Percentiles rank a stretch among this genome's conserved stretches.
phyloP scores from a whole-genome alignment of 2,888 invertebrate species.

The Monoplex corrugatus region DNA sequence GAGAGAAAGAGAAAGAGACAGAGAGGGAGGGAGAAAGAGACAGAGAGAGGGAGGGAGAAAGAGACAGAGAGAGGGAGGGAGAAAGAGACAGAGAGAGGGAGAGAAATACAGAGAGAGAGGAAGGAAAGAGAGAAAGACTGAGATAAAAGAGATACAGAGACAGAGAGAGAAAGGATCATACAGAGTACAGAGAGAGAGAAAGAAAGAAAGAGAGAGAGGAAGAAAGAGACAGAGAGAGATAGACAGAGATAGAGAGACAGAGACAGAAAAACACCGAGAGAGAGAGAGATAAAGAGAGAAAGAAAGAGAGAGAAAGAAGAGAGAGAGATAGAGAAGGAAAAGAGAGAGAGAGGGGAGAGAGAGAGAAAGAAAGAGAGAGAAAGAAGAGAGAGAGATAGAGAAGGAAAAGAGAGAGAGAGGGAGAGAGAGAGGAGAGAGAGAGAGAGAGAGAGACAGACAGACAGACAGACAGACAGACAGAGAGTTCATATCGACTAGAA shows the following conservation, averaged over 20 bases:
- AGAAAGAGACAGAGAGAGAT: too few species aligned
- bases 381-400: conserved; percentile 14
- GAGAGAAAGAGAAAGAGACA: background rate
- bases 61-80: background rate
- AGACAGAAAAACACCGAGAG: background rate
- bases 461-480: too few species aligned
- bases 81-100: too few species aligned
- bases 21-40: background rate
- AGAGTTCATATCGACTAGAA: too few species aligned
- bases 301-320: conserved; percentile 22
- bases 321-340: conserved; percentile 27
- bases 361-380: conserved; percentile 29
- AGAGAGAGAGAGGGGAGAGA: background rate
- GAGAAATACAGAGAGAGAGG: too few species aligned
- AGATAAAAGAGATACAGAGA: too few species aligned
- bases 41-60: background rate
- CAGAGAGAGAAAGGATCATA: conserved; percentile 21
- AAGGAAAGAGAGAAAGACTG: too few species aligned
- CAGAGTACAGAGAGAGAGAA: background rate
- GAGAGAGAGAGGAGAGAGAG: background rate
- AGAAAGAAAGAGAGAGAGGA: background rate
- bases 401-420: background rate
- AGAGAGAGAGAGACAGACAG: background rate
- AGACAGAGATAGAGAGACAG: conserved; percentile 31
- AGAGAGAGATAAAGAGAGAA: background rate